These are phyloP conservation scores for Malacoraja senta DNA, from an alignment of 2,797 vertebrate species.

Conservation along the genomic window DNA sequence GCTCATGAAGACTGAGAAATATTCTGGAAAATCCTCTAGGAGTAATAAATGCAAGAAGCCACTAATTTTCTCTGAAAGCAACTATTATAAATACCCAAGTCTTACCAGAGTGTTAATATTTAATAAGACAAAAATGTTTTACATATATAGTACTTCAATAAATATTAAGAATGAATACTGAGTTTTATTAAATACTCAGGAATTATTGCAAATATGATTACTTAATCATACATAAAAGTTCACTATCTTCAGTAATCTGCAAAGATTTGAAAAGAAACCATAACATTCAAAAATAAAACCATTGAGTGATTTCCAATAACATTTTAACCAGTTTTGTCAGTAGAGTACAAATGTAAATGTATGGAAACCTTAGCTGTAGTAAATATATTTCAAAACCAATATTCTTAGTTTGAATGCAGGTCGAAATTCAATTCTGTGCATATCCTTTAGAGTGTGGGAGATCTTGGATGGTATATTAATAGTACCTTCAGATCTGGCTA, in stretches of 20 bases:
- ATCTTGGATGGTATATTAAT: no score
- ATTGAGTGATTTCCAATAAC: background rate
- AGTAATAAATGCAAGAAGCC: slow-evolving; percentile 30
- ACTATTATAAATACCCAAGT: slow-evolving; percentile 28
- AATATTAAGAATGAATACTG: slow-evolving; percentile 2
- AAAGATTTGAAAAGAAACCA: background rate
- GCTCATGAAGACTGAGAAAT: slow-evolving; percentile 25
- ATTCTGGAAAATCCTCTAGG: slow-evolving; percentile 30
- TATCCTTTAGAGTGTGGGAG: no score
- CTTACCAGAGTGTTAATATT: slow-evolving; percentile 26
- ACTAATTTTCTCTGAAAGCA: slow-evolving; percentile 21
- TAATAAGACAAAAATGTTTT: slow-evolving; percentile 37
- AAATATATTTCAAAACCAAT: background rate
- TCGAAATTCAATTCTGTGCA: no score
- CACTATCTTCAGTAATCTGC: background rate
- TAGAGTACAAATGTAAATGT: background rate
- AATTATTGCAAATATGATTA: slow-evolving; percentile 29
- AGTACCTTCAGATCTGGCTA: no score
- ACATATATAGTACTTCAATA: slow-evolving; percentile 38
- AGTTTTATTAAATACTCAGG: slow-evolving; percentile 31
- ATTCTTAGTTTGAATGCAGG: background rate
- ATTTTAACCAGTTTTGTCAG: background rate
- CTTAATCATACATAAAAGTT: slow-evolving; percentile 17
- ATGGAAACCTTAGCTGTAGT: background rate
- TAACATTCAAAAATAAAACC: background rate